These are phyloP conservation scores for Gallinago stenura DNA, from an alignment of 2,797 vertebrate genomes.

Conservation along the genomic window DNA sequence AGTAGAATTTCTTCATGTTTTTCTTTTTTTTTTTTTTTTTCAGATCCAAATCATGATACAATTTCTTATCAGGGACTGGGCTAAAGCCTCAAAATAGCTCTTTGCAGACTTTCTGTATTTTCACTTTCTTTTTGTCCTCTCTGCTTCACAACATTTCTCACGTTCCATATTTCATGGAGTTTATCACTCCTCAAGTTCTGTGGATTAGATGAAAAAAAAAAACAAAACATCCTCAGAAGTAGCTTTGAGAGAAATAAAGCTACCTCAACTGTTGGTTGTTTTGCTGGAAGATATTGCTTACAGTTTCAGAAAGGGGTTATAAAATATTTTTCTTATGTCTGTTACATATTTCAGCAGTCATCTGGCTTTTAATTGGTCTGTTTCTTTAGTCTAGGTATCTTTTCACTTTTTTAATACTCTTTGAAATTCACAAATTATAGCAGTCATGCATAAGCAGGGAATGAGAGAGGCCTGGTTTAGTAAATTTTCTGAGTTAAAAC, in stretches of 20 bases:
- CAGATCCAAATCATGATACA: neutral
- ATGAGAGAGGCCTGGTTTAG: neutral
- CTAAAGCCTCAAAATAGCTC: neutral
- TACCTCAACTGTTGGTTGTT: neutral
- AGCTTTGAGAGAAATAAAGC: neutral
- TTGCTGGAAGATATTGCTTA: neutral
- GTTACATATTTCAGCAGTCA: neutral
- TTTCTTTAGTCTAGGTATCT: neutral
- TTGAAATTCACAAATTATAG: neutral
- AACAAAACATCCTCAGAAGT: neutral
- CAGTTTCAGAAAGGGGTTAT: neutral
- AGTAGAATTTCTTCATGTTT: neutral
- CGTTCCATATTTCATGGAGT: neutral
- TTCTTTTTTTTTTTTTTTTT: neutral
- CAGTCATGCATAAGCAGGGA: neutral
- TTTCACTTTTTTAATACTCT: neutral
- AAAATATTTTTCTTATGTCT: neutral
- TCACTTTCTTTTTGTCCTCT: neutral
- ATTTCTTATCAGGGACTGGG: neutral
- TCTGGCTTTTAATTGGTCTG: neutral
- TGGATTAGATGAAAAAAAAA: neutral
- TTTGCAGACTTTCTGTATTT: neutral
- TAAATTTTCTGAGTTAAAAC: neutral
- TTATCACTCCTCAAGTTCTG: neutral
- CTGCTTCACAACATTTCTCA: neutral